Conservation (phyloP, 2,888 invertebrate species). For the Suillia variegata region DNA sequence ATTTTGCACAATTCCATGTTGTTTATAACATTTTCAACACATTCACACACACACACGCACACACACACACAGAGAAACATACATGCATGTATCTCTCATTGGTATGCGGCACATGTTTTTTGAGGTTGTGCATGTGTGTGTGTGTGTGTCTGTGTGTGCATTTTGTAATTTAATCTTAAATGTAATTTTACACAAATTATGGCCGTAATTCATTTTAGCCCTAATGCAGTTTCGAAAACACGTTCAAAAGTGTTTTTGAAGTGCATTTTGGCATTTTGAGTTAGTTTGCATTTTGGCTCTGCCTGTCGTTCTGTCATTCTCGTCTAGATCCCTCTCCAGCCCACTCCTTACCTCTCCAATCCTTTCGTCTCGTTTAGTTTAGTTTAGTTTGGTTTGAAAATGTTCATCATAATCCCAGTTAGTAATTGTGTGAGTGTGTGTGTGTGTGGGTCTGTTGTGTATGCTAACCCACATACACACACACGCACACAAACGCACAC, state of each 20-base stretch:
- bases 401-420: too few species aligned
- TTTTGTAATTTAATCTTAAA: conserved; percentile 1
- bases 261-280: neutral
- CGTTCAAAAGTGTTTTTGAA: neutral
- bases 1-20: conserved; percentile 3
- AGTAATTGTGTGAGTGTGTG: too few species aligned
- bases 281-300: neutral
- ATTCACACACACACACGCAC: neutral
- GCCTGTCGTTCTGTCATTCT: too few species aligned
- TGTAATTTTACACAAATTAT: conserved; percentile 1
- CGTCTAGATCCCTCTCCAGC: too few species aligned
- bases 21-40: neutral
- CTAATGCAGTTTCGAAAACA: neutral
- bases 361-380: too few species aligned
- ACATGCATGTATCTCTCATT: neutral
- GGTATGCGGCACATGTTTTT: neutral
- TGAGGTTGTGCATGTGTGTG: neutral
- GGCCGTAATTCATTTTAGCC: neutral
- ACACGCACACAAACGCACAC: conserved; percentile 5
- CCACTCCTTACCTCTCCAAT: too few species aligned
- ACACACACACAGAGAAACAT: neutral
- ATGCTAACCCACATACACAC: conserved; percentile 6
- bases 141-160: neutral
- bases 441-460: too few species aligned
- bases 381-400: too few species aligned